phyloP scores from a whole-genome alignment of 2,888 invertebrate species.

The Campoplex nolae region DNA sequence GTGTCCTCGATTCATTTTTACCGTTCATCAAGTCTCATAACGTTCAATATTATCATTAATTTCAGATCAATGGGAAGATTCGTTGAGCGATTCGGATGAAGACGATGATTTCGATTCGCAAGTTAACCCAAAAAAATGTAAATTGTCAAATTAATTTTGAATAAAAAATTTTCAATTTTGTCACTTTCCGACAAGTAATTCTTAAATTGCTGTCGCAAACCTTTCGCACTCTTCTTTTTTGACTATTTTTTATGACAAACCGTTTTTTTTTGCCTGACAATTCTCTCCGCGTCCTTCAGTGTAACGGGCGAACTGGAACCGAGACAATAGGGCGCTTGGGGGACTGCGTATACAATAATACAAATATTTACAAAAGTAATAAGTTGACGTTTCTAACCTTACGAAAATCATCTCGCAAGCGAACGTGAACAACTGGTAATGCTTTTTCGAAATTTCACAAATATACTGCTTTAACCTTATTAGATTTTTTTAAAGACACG shows the following conservation, averaged over 20 bases:
- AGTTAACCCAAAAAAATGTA: constrained; percentile 78
- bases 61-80: constrained; percentile 71
- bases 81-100: constrained; percentile 73
- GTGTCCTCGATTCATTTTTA: constrained; percentile 24
- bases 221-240: constrained; percentile 9
- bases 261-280: constrained; percentile 30
- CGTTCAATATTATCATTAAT: constrained; percentile 44
- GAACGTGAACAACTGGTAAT: constrained; percentile 43
- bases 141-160: constrained; percentile 69
- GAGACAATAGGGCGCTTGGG: constrained; percentile 36
- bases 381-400: constrained; percentile 48
- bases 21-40: constrained; percentile 43
- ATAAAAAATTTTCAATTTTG: constrained; percentile 31
- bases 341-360: constrained; percentile 5
- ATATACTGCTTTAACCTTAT: neutral
- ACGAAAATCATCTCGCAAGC: constrained; percentile 22
- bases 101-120: constrained; percentile 67
- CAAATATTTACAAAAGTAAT: constrained; percentile 37
- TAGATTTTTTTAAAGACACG: neutral
- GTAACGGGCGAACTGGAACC: constrained; percentile 25
- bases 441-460: neutral
- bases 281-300: constrained; percentile 13
- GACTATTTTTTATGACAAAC: neutral
- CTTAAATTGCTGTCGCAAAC: neutral
- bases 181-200: neutral